Evolutionary conservation across 2,888 invertebrate genomes (phyloP).

Genomic region (Byasa hedistus): DNA sequence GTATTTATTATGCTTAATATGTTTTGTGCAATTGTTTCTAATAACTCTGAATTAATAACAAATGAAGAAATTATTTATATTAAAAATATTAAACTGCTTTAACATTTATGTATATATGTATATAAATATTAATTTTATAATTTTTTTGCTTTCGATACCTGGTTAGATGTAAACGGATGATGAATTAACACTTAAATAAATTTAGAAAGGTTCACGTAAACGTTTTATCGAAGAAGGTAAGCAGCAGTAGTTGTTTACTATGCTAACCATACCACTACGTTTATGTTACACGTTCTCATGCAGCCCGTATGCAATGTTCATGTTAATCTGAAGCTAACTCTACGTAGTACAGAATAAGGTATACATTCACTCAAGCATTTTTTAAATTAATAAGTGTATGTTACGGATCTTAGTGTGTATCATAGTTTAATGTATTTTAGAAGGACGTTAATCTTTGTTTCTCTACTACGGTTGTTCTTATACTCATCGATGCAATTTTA

Average conservation of each 20-base stretch:
- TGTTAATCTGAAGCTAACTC: conserved; percentile 40
- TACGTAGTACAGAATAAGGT: conserved; percentile 47
- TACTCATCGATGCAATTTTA: too few relatives aligned
- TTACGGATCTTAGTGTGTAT: conserved; percentile 60
- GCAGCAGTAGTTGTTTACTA: conserved; percentile 72
- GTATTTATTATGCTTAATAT: conserved; percentile 39
- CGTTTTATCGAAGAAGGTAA: conserved; percentile 63
- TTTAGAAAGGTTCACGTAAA: conserved; percentile 47
- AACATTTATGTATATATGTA: conserved; percentile 14
- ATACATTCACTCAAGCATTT: conserved; percentile 42
- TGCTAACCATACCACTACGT: conserved; percentile 62
- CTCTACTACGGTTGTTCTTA: conserved; percentile 45
- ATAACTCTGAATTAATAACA: neutral
- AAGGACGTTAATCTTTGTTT: conserved; percentile 65
- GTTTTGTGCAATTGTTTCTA: neutral
- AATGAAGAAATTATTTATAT: neutral
- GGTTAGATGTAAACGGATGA: conserved; percentile 17
- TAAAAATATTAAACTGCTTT: conserved; percentile 5
- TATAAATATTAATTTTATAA: too few relatives aligned
- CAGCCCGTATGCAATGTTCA: conserved; percentile 51
- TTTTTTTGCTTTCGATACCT: neutral
- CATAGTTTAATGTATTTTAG: conserved; percentile 71
- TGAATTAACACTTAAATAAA: conserved; percentile 34
- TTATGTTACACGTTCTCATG: conserved; percentile 61
- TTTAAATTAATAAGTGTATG: conserved; percentile 50